Evolutionary conservation across 2,797 vertebrate genomes (phyloP), one percentile per base, ranked within the genome.

Genomic region (Sandelia bainsii): DNA sequence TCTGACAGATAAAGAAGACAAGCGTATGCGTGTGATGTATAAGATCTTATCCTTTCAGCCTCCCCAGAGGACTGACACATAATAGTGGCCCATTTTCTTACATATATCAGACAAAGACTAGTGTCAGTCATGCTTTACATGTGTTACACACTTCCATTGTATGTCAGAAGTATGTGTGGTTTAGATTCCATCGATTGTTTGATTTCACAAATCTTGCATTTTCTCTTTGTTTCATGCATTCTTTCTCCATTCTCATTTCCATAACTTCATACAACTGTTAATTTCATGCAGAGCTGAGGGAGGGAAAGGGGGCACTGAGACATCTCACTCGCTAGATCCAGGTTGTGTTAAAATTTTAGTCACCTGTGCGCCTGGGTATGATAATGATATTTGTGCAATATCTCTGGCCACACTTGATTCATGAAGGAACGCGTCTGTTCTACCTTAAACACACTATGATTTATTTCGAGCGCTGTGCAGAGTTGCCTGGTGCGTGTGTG

Each of bases 51-150:
- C 79, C 62, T 58, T 50, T 80, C 73, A 44, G 39, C 76, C 64
- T 83, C 85, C 72, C 82, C 49, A 13, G 82, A 80, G 84, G 68
- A 73, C 69, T 81, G 80, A 81, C 83, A 77, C 65, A 77, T 75
- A 74, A 65, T 57, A 72, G 67, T 77, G 81, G 46, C 81, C 77
- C 82, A 77, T 82, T 85, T 90, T 81, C 61, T 23, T 25, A 50
- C 29, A 32, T 8, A 32, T 68, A 78, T 82, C 72, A 79, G 64
- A 72, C 59, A 4, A 42, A 3, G 4, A 40, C 49, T 59, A 14
- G 67, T 40, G 66, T 77, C 37, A 8, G 25, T 42, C 53, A 4
- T 60, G 50, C 65, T 80, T 66, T 42, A 84, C 52, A 64, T 53
- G 39, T 42, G 22, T 39, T n/a, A 39, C 58, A 74, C 59, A 52